Evolutionary conservation across 2,113 vertebrate species (phyloP).

Genomic region (Macrotis lagotis): DNA sequence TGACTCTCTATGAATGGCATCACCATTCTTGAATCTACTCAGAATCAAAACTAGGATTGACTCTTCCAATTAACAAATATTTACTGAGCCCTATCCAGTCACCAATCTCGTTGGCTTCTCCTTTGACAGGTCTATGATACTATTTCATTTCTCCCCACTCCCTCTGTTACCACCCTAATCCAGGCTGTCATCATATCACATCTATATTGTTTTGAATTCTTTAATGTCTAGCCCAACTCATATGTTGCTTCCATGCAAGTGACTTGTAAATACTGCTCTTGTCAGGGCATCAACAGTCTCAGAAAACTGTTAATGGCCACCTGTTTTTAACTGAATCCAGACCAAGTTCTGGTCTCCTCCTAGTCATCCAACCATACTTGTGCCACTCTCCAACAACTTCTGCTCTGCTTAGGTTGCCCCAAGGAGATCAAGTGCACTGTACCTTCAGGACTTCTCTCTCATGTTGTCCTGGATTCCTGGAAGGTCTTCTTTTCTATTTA

Average conservation of each 20-base stretch:
- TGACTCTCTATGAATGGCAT: background rate
- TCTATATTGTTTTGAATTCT: background rate
- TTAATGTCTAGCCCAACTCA: too few relatives aligned
- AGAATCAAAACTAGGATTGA: background rate
- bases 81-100: too few relatives aligned
- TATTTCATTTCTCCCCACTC: background rate
- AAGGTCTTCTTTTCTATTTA: background rate
- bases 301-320: background rate
- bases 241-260: too few relatives aligned
- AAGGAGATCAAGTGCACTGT: too few relatives aligned
- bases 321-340: background rate
- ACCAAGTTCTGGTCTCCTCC: background rate
- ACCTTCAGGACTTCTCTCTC: background rate
- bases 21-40: background rate
- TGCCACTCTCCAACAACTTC: background rate
- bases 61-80: background rate
- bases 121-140: background rate
- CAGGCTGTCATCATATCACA: background rate
- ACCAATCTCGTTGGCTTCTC: too few relatives aligned
- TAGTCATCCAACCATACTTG: background rate
- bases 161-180: background rate
- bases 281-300: background rate
- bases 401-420: background rate
- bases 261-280: background rate
- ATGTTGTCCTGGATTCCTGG: background rate